Evolutionary conservation across 2,797 vertebrate genomes (phyloP), one percentile per base, ranked within the genome.

Genomic region (Aulostomus chinensis): DNA sequence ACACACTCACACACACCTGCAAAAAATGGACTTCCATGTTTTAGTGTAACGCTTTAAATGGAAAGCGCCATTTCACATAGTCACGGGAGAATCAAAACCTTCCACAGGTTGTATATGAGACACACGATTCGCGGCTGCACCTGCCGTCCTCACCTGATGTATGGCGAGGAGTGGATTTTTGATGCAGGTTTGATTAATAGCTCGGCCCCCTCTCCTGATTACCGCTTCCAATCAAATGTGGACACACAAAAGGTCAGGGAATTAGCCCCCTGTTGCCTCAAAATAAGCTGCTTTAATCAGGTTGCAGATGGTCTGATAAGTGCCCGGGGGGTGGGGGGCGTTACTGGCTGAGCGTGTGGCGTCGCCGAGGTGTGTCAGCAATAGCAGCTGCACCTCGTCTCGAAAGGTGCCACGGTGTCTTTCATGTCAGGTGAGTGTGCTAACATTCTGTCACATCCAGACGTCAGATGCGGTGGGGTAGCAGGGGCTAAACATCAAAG

Each of bases 221-320:
- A 47, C 58, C 18, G 24, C 48, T 76, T 80, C 74, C 73, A 78
- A 81, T 87, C 73, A 81, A 75, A 73, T 36, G 49, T 59, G 73
- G 70, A 58, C 66, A 46, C 57, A 50, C 56, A 80, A 81, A 35
- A 86, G 89, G 83, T 86, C 85, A 86, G 61, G 58, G 67, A 84
- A 85, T 86, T 78, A 81, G 71, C 53, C 69, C 39, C 67, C 65
- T 30, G 26, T 25, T 0, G 11, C 63, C 73, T 47, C 65, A 76
- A 85, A 81, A 80, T 73, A 85, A 84, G 70, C 79, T 32, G 66
- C 68, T 74, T 83, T 88, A 84, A 86, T 86, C 77, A 83, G 61
- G 66, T 56, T 83, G 71, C 83, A 84, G 79, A 86, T 80, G 73
- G 73, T 30, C 49, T 20, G 86, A 87, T 86, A 78, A 78, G 78